Base-by-base conservation (phyloP, 1,140 invertebrate genomes). In the Leptopilina boulardi region DNA sequence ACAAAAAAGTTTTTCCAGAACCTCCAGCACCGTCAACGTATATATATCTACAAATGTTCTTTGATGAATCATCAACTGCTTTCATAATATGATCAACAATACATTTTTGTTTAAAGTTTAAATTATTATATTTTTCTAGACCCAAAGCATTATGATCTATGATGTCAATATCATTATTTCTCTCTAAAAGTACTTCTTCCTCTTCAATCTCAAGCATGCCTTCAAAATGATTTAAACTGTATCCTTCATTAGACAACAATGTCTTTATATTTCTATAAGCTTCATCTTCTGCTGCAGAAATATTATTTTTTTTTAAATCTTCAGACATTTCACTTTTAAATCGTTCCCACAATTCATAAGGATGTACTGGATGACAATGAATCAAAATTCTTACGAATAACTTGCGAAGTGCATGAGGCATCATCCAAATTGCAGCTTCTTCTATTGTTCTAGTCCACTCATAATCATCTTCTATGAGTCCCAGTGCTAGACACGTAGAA, bases 391-490 rank as follows among this genome's bases (percentile, higher is more conserved):
- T 70, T 0, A 77, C 71, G 44, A 77, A 77, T 47, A 77, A 70
- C 15, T 21, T 42, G 2, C 71, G 34, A 19, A 73, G 38, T n/a
- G 6, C 11, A 3, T 41, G 71, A 21, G 71, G 71, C 71, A 71
- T 76, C 75, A 76, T 76, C 47, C 70, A 77, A 1, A 73, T 10
- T 15, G 42, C 34, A 66, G 51, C 76, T 77, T 77, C 71, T 15
- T 59, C 5, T 30, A 77, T 77, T 5, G 70, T 70, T 42, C 15
- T 38, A 56, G 13, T 73, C 87, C 86, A 88, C 41, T 87, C 81
- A 11, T 78, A 21, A 72, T 90, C 84, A 75, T 89, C 74, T 77
- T 87, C 82, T 0, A 91, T 47, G 1, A 90, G 56, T 34, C 82
- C 81, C 13, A 81, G 13, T 9, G 73, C 73, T 51, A 59, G 77